Base-by-base conservation (phyloP, 2,888 invertebrate genomes). In the Limnephilus rhombicus region DNA sequence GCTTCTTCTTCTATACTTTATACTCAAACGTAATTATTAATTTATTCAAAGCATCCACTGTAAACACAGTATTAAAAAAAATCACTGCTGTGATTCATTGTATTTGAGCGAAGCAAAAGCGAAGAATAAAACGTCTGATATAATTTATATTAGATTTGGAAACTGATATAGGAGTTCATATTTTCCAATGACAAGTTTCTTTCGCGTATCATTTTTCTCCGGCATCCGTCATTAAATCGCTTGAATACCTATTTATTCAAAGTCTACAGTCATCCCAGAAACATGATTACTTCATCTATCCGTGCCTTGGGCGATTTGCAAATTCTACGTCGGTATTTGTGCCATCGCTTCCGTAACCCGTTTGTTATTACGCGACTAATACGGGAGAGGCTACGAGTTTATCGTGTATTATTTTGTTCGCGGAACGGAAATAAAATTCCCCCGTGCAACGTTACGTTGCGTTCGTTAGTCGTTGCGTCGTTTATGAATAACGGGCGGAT, bases 401-500 rank as follows among this genome's bases (percentile, higher is more conserved):
- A 29, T 34, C 87, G 13, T 45, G 45, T 41, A 45, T 45, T n/a
- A n/a, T 49, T 86, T 87, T 87, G 45, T 87, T 87, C 87, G n/a
- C n/a, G n/a, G n/a, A n/a, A n/a, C n/a, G 24, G 45, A 86, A 87
- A 68, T 87, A 87, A 87, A 53, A 24, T 2, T 5, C 87, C 49
- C 87, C 41, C 9, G 18, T 85, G 85, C n/a, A 18, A 41, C n/a
- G 87, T 53, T n/a, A 87, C 87, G 24, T 87, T 86, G 18, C 68
- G 87, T 53, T 87, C 87, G 87, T 53, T 53, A 53, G 53, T 87
- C 31, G 68, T 87, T 87, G 49, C 87, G 87, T 53, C 87, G 68
- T 87, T 87, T 87, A 87, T 87, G 87, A 68, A 87, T 87, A 87
- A 87, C 87, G 87, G 53, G 87, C 87, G 87, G 87, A 87, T 87